Conservation (phyloP, 2,888 invertebrate species). For the Amphiduros pacificus region DNA sequence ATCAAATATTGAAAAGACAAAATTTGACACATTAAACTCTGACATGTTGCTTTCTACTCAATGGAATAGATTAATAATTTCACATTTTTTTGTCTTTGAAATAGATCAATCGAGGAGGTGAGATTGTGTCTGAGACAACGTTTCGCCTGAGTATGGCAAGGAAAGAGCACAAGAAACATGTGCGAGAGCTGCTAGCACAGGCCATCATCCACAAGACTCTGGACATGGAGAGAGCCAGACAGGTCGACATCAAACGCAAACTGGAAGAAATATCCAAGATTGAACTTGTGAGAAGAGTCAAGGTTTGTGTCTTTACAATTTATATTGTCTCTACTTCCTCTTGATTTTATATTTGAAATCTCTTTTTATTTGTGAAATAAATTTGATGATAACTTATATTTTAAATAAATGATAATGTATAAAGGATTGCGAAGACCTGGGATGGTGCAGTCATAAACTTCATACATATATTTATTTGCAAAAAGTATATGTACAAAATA, state of each 20-base stretch:
- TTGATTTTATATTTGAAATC: no score
- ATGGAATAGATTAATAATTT: background rate
- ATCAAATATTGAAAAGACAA: no score
- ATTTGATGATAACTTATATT: no score
- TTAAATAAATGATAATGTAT: no score
- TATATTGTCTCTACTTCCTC: no score
- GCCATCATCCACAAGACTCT: constrained; percentile 59
- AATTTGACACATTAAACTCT: background rate
- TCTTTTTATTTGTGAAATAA: no score
- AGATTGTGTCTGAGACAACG: constrained; percentile 53
- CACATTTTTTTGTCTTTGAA: background rate
- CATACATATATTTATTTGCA: no score
- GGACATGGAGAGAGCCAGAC: constrained; percentile 52
- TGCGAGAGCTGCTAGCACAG: constrained; percentile 58
- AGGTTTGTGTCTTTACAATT: no score
- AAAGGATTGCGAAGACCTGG: no score
- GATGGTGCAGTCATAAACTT: no score
- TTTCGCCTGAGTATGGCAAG: constrained; percentile 54
- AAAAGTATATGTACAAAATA: no score
- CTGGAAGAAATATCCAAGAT: constrained; percentile 59
- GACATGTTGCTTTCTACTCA: background rate
- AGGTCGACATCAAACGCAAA: constrained; percentile 52
- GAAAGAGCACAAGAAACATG: constrained; percentile 56
- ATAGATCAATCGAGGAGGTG: constrained; percentile 50
- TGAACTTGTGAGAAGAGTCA: constrained; percentile 54